These are phyloP conservation scores for Danio tinwini DNA, from an alignment of 2,797 vertebrate species.

Conservation along the genomic window DNA sequence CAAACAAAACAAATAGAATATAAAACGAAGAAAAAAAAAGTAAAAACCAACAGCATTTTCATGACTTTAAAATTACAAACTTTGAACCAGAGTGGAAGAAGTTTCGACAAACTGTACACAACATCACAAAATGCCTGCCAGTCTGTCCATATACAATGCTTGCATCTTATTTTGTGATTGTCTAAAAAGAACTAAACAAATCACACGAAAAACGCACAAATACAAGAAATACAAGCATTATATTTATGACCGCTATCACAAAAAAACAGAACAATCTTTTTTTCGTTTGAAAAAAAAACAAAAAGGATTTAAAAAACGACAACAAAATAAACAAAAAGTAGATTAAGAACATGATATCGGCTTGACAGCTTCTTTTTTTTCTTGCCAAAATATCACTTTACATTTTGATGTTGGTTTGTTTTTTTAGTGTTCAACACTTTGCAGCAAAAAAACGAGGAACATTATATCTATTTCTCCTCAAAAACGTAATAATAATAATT, in stretches of 20 bases:
- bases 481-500: conserved; percentile 75
- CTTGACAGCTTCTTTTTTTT: conserved; percentile 74
- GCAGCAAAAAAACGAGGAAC: conserved; percentile 85
- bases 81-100: conserved; percentile 84
- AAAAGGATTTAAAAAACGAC: conserved; percentile 51
- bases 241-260: conserved; percentile 83
- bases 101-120: conserved; percentile 86
- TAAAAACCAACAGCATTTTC: conserved; percentile 86
- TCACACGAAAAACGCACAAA: conserved; percentile 84
- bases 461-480: conserved; percentile 68
- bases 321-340: conserved; percentile 56
- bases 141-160: conserved; percentile 87
- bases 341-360: conserved; percentile 76
- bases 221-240: conserved; percentile 85
- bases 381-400: conserved; percentile 80
- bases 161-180: conserved; percentile 89
- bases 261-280: conserved; percentile 74
- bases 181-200: conserved; percentile 87
- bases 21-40: conserved; percentile 77
- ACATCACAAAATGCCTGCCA: conserved; percentile 83
- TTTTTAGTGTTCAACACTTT: conserved; percentile 91
- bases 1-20: conserved; percentile 76
- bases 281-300: conserved; percentile 70
- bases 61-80: conserved; percentile 89
- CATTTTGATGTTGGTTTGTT: conserved; percentile 85